Evolutionary conservation across 2,797 vertebrate genomes (phyloP), one percentile per base, ranked within the genome.

Genomic region (Cryptoprocta ferox): DNA sequence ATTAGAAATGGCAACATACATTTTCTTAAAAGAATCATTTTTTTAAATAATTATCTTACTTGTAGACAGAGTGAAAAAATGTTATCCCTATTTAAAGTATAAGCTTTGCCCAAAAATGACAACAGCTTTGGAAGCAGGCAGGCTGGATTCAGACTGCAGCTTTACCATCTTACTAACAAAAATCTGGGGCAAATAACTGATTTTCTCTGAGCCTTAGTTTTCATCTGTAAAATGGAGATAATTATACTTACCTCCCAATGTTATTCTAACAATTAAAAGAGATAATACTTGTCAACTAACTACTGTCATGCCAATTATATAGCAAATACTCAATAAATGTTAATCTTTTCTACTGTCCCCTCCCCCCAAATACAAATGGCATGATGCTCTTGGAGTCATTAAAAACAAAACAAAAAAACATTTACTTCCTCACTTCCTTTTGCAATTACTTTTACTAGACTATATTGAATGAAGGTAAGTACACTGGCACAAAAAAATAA

Each of bases 181-280:
- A 85, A 90, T 73, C 2, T 93, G 9, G 35, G 16, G 32, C 30
- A 96, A 97, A 79, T 53, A 82, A 89, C 0, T 82, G 2, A 94
- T 86, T 73, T 32, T 97, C 76, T 66, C 42, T 79, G 48, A 91
- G 48, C 19, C 68, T 86, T n/a, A 16, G 3, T 92, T 91, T 89
- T 94, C 45, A 78, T 76, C 70, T 89, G 45, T 80, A 87, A 61
- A 94, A 89, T 37, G 45, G n/a, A 89, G 70, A 93, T 86, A 86
- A 95, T 85, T 97, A 95, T 89, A 97, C 94, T 97, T 96, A 97
- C 95, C 83, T 93, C 63, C 42, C 50, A 95, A 28, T 83, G 48
- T 86, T 86, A 90, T 68, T 75, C 83, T 91, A 96, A 94, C 42
- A 91, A 91, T 91, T 86, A 93, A 83, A 78, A 95, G 65, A 95